Conservation (phyloP, 2,888 invertebrate species). For the Podabrus alpinus region DNA sequence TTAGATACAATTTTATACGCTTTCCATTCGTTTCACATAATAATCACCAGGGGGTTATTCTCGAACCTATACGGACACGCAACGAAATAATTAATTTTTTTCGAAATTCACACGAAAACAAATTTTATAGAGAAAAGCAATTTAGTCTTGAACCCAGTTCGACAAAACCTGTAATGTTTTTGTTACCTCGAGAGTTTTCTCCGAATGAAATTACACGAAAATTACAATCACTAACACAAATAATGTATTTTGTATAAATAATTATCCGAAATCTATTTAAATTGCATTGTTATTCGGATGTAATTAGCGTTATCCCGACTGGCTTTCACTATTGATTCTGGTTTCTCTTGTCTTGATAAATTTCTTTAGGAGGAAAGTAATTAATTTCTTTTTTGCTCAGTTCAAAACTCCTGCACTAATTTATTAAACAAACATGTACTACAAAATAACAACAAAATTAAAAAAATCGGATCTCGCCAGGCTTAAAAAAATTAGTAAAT, state of each 20-base stretch:
- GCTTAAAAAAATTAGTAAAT: not conserved
- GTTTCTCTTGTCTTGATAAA: constrained; percentile 4
- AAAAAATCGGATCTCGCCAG: not conserved
- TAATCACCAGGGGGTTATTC: not conserved
- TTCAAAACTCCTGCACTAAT: not conserved
- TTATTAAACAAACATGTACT: not conserved
- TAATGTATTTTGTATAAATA: not conserved
- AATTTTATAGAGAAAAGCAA: not conserved
- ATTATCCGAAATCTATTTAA: constrained; percentile 3
- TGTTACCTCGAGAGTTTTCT: not conserved
- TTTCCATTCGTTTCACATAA: not conserved
- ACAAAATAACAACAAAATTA: not conserved
- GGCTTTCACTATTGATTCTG: not conserved
- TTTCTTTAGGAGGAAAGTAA: not conserved
- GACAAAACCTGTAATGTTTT: not conserved
- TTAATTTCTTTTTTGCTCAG: not conserved
- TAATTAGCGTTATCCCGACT: constrained; percentile 1
- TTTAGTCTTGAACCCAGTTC: not conserved
- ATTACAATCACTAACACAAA: not conserved
- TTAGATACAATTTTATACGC: too few species aligned
- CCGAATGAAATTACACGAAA: not conserved
- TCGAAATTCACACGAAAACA: not conserved
- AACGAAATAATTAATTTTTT: not conserved
- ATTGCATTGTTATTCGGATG: not conserved
- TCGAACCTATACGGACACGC: not conserved